Evolutionary conservation across 2,888 invertebrate species (phyloP).

Genomic region (Apeira syringaria): DNA sequence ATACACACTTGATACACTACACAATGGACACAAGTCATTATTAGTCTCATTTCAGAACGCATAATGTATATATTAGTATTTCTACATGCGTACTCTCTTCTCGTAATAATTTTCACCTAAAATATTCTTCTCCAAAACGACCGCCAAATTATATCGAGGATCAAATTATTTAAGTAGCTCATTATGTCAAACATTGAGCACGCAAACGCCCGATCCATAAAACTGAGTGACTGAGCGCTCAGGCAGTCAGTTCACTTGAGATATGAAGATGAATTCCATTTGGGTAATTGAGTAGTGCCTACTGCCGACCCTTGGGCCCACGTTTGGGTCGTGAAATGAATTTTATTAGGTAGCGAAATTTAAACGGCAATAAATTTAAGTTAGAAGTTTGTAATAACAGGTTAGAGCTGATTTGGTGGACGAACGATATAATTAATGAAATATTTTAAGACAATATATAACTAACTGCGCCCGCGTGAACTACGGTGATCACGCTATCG

Average conservation of each 20-base stretch:
- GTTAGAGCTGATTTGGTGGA: no score
- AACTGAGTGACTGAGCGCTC: conserved; percentile 51
- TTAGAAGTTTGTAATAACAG: background rate
- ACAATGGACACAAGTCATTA: no score
- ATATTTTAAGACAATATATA: no score
- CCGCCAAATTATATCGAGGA: conserved; percentile 5
- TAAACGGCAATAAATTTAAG: conserved; percentile 11
- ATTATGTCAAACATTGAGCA: conserved; percentile 60
- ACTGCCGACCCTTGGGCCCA: conserved; percentile 16
- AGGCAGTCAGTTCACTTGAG: conserved; percentile 36
- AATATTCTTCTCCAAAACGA: conserved; percentile 1
- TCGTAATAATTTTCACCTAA: conserved; percentile 3
- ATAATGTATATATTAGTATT: no score
- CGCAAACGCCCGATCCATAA: conserved; percentile 71
- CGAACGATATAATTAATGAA: no score
- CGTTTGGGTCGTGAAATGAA: conserved; percentile 14
- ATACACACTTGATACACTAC: no score
- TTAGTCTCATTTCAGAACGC: no score
- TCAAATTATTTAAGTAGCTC: conserved; percentile 45
- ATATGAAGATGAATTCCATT: conserved; percentile 63
- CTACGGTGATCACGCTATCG: no score
- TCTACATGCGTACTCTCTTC: background rate
- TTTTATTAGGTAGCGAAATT: conserved; percentile 16
- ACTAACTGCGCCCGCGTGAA: no score
- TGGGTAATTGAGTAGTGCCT: conserved; percentile 53